These are phyloP conservation scores for Philopotamus ludificatus DNA, from an alignment of 1,140 invertebrate genomes.

Conservation along the genomic window DNA sequence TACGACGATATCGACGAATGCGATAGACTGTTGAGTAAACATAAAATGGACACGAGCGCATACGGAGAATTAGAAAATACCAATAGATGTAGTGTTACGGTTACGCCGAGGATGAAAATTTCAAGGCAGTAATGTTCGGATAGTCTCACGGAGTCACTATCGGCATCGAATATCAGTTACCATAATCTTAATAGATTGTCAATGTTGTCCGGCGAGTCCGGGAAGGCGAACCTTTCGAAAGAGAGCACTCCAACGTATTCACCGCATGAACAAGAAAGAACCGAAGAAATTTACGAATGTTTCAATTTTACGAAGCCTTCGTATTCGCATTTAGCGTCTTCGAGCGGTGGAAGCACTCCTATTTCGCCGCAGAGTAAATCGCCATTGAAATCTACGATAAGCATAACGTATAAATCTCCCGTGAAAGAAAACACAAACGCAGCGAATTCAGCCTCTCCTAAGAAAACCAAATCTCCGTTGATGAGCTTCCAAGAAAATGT, in stretches of 20 bases:
- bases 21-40: background rate
- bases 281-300: constrained; percentile 54
- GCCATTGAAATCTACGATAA: constrained; percentile 65
- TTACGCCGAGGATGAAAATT: constrained; percentile 37
- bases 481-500: constrained; percentile 24
- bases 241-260: constrained; percentile 60
- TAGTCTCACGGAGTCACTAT: constrained; percentile 41
- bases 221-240: constrained; percentile 49
- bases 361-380: constrained; percentile 51
- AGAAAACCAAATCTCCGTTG: constrained; percentile 44
- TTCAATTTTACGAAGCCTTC: constrained; percentile 51
- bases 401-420: constrained; percentile 65
- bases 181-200: constrained; percentile 54
- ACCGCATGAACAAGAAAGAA: constrained; percentile 53
- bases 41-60: background rate
- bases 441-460: constrained; percentile 28
- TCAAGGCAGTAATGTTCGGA: constrained; percentile 29
- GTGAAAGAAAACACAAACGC: constrained; percentile 53
- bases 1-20: constrained; percentile 21
- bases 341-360: constrained; percentile 50
- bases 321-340: constrained; percentile 53
- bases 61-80: background rate
- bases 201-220: constrained; percentile 48
- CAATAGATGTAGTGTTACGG: constrained; percentile 32
- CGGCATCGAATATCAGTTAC: constrained; percentile 52